phyloP scores from a whole-genome alignment of 2,797 vertebrate species.

The Sibirionetta formosa region DNA sequence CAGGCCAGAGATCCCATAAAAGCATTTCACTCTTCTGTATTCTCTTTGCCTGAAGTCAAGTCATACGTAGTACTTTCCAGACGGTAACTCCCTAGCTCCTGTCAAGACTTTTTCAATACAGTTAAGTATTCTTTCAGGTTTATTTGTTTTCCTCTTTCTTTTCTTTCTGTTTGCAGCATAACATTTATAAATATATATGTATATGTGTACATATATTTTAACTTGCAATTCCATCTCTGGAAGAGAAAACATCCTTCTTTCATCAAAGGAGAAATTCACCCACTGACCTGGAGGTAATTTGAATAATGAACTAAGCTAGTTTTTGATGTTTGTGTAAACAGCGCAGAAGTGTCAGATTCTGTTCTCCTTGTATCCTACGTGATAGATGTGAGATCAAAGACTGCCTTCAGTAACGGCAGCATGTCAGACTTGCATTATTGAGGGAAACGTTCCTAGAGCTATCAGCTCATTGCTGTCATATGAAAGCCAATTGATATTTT shows the following conservation, averaged over 20 bases:
- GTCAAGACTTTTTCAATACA: neutral
- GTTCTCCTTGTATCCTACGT: neutral
- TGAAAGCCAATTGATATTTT: neutral
- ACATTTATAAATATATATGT: constrained; percentile 13
- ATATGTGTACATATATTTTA: neutral
- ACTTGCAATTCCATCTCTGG: neutral
- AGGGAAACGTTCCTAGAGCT: constrained; percentile 6
- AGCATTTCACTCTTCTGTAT: constrained; percentile 2
- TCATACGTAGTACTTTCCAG: neutral
- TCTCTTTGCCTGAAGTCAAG: constrained; percentile 16
- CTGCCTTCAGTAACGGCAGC: constrained; percentile 12
- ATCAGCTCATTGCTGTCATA: neutral
- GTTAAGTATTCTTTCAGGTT: neutral
- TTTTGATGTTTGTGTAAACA: constrained; percentile 53
- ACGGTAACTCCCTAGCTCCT: neutral
- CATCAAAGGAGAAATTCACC: constrained; percentile 40
- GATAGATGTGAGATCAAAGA: constrained; percentile 45
- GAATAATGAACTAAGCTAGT: constrained; percentile 42
- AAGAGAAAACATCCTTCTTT: constrained; percentile 8
- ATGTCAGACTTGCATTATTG: neutral
- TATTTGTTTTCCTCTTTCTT: neutral
- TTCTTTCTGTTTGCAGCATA: neutral
- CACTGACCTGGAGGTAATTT: constrained; percentile 63
- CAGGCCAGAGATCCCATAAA: neutral
- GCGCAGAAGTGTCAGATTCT: constrained; percentile 11